Percentiles rank a stretch among this genome's conserved stretches.
Evolutionary conservation across 2,113 vertebrate species (phyloP).

Genomic region (Nicator chloris): DNA sequence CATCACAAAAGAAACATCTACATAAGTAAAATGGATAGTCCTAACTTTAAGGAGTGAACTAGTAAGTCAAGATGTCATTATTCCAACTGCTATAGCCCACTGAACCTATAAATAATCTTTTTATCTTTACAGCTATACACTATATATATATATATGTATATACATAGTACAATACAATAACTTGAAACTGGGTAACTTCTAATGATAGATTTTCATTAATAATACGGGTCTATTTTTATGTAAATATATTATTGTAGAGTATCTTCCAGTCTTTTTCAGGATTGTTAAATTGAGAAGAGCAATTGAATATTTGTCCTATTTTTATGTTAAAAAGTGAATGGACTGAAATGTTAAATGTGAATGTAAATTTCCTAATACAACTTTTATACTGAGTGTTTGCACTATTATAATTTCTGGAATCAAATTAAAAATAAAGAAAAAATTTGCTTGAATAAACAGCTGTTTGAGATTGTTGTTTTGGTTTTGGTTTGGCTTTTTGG

Average conservation of each 20-base stretch:
- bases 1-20: not conserved
- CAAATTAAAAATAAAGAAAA: slow-evolving; percentile 74
- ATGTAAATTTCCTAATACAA: slow-evolving; percentile 87
- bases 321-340: slow-evolving; percentile 85
- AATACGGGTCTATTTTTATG: slow-evolving; percentile 89
- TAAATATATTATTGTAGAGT: slow-evolving; percentile 80
- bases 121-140: not conserved
- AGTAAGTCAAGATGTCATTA: slow-evolving; percentile 6
- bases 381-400: slow-evolving; percentile 96
- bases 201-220: slow-evolving; percentile 80
- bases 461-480: not conserved
- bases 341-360: slow-evolving; percentile 88
- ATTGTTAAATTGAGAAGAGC: slow-evolving; percentile 73
- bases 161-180: slow-evolving; percentile 46
- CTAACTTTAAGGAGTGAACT: not conserved
- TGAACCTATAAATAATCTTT: not conserved
- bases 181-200: slow-evolving; percentile 74
- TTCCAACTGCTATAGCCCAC: not conserved
- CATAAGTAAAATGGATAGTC: not conserved
- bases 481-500: not conserved
- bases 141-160: slow-evolving; percentile 2
- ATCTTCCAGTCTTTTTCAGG: slow-evolving; percentile 80
- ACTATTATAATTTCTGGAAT: slow-evolving; percentile 82
- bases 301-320: slow-evolving; percentile 85
- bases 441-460: slow-evolving; percentile 70